Conservation (phyloP, 2,888 invertebrate genomes). For the Cataglyphis albicans region DNA sequence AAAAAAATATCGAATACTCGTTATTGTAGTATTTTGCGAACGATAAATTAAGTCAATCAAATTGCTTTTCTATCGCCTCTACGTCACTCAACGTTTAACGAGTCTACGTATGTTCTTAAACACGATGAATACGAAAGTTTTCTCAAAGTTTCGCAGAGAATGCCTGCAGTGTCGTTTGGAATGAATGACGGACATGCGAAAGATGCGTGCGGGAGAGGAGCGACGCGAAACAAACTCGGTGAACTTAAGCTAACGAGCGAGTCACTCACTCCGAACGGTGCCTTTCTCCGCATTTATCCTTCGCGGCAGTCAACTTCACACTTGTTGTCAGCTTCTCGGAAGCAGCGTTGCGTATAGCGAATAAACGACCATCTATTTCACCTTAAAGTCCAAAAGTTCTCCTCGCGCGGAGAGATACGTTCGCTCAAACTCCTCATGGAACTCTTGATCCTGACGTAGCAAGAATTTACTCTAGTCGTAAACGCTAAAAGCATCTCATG, state of each 20-base stretch:
- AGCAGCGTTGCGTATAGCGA: conserved; percentile 59
- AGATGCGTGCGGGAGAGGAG: conserved; percentile 23
- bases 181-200: conserved; percentile 41
- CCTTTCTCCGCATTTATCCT: conserved; percentile 56
- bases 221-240: conserved; percentile 34
- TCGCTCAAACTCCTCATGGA: conserved; percentile 37
- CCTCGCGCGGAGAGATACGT: conserved; percentile 37
- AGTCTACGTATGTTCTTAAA: conserved; percentile 13
- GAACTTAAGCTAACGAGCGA: conserved; percentile 57
- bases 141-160: conserved; percentile 24
- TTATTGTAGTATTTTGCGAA: conserved; percentile 1
- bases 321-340: conserved; percentile 65
- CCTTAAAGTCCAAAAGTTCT: conserved; percentile 71
- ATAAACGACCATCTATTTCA: conserved; percentile 59
- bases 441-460: conserved; percentile 47
- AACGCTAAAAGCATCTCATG: neutral
- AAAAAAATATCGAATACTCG: neutral
- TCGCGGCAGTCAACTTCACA: conserved; percentile 40
- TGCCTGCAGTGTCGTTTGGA: conserved; percentile 4
- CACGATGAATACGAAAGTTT: conserved; percentile 26
- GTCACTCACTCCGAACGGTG: conserved; percentile 53
- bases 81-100: neutral
- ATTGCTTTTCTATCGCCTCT: neutral
- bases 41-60: conserved; percentile 32
- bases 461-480: conserved; percentile 21